Evolutionary conservation across 2,888 invertebrate genomes (phyloP), one percentile per base, ranked within the genome.

Genomic region (Pandemis corylana): DNA sequence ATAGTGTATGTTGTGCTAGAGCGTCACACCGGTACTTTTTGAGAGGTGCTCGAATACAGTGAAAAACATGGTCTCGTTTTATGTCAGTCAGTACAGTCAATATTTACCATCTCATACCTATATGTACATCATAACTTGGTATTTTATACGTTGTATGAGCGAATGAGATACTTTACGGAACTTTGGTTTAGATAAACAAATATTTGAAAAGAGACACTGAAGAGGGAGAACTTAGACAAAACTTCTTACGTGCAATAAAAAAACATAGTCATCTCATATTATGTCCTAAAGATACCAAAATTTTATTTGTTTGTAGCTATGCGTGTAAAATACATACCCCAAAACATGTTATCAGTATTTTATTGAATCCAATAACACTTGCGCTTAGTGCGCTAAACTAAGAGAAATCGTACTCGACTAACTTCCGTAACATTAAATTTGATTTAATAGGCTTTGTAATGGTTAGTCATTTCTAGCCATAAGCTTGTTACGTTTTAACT

Each of bases 1-100:
- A 64, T 71, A 76, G 62, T 28, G 59, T 74, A 15, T 36, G 68
- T 69, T 68, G 20, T 10, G 67, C 10, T 65, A 20, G 53, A 15
- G 63, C 46, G 41, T 41, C 36, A 20, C 44, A 12, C 20, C 12
- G n/a, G 42, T 63, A 42, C 20, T 65, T 65, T 64, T 49, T 7
- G 49, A 51, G 28, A 59, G 59, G 59, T 59, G 12, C 59, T 59
- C 59, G 28, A 53, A 53, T 53, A 7, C 7, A 7, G 44, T 44
- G 44, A 44, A 53, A 53, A 53, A 49, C 13, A 12, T 15, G 53
- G n/a, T 53, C 12, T 15, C 53, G 15, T 53, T 53, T 53, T 53
- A 53, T 15, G 53, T 53, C 53, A 15, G 53, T 7, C 6, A 15
- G 0, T 53, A 5, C 15, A 53, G n/a, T 53, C 9, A 49, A 9